phyloP scores from a whole-genome alignment of 2,113 vertebrate species.

The Panurus biarmicus region DNA sequence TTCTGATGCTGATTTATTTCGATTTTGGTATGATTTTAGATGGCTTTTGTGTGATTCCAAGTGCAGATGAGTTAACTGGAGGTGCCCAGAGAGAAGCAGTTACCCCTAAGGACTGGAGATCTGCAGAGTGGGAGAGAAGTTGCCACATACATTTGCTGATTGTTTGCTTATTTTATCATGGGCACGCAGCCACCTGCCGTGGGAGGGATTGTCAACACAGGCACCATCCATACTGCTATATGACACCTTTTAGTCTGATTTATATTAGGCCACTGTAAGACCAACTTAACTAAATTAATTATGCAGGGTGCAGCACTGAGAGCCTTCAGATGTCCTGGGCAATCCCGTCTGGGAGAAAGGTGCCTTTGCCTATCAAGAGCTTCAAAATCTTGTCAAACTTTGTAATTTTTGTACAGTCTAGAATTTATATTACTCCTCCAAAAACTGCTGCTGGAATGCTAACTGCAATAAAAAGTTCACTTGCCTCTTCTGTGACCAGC shows the following conservation, averaged over 20 bases:
- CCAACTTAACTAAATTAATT: neutral
- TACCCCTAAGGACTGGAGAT: neutral
- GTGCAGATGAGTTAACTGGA: neutral
- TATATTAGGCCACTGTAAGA: neutral
- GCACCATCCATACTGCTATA: neutral
- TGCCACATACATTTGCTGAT: neutral
- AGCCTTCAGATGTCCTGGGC: neutral
- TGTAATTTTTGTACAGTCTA: neutral
- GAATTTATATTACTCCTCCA: neutral
- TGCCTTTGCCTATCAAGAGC: neutral
- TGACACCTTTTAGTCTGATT: neutral
- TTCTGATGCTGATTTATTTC: conserved; percentile 31
- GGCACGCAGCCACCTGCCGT: neutral
- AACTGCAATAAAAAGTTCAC: neutral
- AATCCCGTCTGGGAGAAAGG: neutral
- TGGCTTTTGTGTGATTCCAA: neutral
- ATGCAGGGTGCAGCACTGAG: neutral
- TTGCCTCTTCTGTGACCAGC: neutral
- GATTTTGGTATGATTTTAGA: neutral
- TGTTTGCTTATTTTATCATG: neutral
- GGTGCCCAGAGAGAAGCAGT: neutral
- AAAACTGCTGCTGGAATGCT: neutral
- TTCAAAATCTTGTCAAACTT: neutral
- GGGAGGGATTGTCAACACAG: neutral
- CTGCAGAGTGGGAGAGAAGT: neutral